Conservation (phyloP, 1,140 invertebrate species). For the Harpegnathos saltator region DNA sequence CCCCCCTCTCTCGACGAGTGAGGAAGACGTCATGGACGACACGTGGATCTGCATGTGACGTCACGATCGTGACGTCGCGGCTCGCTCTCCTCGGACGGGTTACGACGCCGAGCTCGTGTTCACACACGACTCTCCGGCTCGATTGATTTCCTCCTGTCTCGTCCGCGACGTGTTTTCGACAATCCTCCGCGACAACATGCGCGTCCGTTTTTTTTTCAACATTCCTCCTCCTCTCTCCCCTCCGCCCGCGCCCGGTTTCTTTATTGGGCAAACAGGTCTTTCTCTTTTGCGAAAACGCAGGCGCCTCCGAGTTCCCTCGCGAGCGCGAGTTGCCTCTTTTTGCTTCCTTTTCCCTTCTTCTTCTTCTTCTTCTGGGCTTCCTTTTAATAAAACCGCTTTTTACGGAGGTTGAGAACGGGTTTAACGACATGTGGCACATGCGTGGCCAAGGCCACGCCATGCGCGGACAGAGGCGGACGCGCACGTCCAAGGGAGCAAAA, state of each 20-base stretch:
- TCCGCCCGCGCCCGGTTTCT: neutral
- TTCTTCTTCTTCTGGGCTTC: too few relatives aligned
- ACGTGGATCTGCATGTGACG: conserved; percentile 3
- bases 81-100: neutral
- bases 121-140: neutral
- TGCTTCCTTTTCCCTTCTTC: neutral
- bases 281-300: neutral
- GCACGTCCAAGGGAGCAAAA: too few relatives aligned
- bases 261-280: neutral
- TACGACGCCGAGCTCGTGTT: too few relatives aligned
- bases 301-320: neutral
- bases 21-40: conserved; percentile 14
- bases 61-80: conserved; percentile 48
- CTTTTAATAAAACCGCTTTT: conserved; percentile 12
- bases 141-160: neutral
- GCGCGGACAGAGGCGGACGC: neutral
- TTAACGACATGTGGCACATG: conserved; percentile 15
- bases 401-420: conserved; percentile 19
- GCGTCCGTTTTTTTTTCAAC: too few relatives aligned
- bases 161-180: conserved; percentile 40
- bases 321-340: too few relatives aligned
- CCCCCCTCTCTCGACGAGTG: neutral
- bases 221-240: too few relatives aligned
- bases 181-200: too few relatives aligned
- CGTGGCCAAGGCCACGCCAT: conserved; percentile 11